Evolutionary conservation across 2,888 invertebrate genomes (phyloP).

Genomic region (Acleris laterana): DNA sequence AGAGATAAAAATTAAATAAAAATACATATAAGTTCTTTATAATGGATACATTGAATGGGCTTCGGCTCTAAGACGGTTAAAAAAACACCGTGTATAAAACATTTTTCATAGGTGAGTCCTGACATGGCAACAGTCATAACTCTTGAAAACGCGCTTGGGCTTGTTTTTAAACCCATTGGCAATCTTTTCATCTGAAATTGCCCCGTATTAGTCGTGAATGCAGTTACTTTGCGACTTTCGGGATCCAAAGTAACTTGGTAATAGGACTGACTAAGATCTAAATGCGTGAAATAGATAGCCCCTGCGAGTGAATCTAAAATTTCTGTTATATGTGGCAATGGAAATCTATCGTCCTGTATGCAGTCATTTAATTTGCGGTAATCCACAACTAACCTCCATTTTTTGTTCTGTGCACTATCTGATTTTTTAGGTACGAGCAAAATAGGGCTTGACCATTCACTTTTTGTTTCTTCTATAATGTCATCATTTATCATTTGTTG

Average conservation of each 20-base stretch:
- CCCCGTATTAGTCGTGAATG: conserved; percentile 1
- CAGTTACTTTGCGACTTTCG: conserved; percentile 6
- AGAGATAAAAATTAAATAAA: too few relatives aligned
- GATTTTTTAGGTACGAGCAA: conserved; percentile 2
- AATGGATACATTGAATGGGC: too few relatives aligned
- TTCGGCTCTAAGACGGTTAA: too few relatives aligned
- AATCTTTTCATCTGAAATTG: conserved; percentile 10
- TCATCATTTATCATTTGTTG: neutral
- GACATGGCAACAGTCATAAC: conserved; percentile 16
- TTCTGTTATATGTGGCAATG: too few relatives aligned
- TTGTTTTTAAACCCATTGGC: conserved; percentile 1
- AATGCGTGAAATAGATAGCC: conserved; percentile 5
- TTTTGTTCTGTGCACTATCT: conserved; percentile 1
- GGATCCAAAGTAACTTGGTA: conserved; percentile 5
- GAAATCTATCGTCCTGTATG: too few relatives aligned
- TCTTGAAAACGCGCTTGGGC: neutral
- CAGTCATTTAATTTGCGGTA: too few relatives aligned
- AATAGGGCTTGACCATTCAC: conserved; percentile 6
- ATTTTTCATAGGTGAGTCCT: conserved; percentile 5
- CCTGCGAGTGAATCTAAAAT: neutral
- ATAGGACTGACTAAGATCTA: conserved; percentile 13
- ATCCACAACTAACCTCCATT: neutral
- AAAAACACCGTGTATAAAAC: too few relatives aligned
- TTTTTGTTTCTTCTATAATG: conserved; percentile 5
- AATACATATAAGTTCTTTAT: too few relatives aligned